Base-by-base conservation (phyloP, 2,888 invertebrate genomes). In the Cryptus viduatorius region DNA sequence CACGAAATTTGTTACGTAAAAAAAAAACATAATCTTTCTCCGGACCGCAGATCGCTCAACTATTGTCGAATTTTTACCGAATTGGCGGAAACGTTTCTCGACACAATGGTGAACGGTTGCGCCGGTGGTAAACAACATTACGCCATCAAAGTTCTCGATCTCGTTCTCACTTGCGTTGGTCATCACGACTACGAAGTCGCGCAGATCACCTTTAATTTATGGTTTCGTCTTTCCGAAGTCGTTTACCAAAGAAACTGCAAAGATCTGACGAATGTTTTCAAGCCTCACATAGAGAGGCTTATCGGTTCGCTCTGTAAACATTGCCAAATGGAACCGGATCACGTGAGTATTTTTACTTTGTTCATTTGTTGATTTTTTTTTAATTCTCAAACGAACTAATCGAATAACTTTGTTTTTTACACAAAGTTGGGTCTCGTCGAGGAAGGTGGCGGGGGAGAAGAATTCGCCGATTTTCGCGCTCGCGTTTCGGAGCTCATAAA, bases 11-110 rank as follows among this genome's bases (percentile, higher is more conserved):
- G 24, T 3, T 3, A 24, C 24, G 24, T 24, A 24, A 24, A 24
- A 24, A 24, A 24, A 77, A 72, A 73, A 14, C 61, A 16, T 61
- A 42, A 50, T 50, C 48, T 85, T 83, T 83, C 79, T 93, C 83
- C 90, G 12, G 4, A 61, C 12, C 37, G 65, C 50, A 96, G 96
- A 89, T 97, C 98, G 1, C 96, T 98, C 85, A 99, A 98, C 93
- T 99, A 98, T 94, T 98, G 98, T 88, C 96, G 98, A 87, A 96
- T 99, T 88, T 99, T 99, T 92, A 99, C 99, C 1, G 99, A 98
- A 93, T 93, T 98, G 85, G 98, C 97, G 0, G 99, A 99, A 94
- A 96, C 98, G 7, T 97, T 98, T 93, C 94, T 99, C 87, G 96
- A 97, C 86, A 97, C 97, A 91, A 97, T 99, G 90, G 95, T 98